Percentiles rank a stretch among this genome's conserved stretches.
phyloP scores from a whole-genome alignment of 2,888 invertebrate genomes.

The Falcaria lacertinaria region DNA sequence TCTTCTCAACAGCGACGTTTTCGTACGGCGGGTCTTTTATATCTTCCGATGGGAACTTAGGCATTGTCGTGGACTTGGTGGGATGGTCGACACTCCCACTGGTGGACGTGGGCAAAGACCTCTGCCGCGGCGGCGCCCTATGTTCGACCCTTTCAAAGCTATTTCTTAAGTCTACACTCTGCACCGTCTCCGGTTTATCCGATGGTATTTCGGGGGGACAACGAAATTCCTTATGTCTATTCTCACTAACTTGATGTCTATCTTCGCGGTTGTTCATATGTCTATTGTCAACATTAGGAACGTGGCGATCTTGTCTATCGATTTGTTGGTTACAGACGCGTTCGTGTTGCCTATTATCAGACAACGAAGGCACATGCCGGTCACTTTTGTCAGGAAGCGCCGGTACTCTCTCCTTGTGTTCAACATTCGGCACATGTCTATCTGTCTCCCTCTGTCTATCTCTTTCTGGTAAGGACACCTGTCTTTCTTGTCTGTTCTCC shows the following conservation, averaged over 20 bases:
- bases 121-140: conserved; percentile 62
- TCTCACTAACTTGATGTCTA: conserved; percentile 10
- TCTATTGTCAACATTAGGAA: conserved; percentile 8
- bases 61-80: conserved; percentile 79
- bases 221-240: conserved; percentile 34
- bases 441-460: conserved; percentile 14
- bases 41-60: conserved; percentile 75
- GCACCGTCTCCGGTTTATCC: conserved; percentile 37
- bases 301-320: conserved; percentile 12
- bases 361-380: conserved; percentile 18
- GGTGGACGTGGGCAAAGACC: conserved; percentile 60
- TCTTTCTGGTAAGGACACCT: conserved; percentile 7
- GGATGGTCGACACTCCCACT: conserved; percentile 60
- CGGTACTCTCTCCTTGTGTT: conserved; percentile 17
- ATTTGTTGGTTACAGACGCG: conserved; percentile 8
- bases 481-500: conserved; percentile 18
- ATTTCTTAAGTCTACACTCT: conserved; percentile 17
- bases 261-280: conserved; percentile 7
- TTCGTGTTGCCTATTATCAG: conserved; percentile 8
- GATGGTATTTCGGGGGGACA: conserved; percentile 53
- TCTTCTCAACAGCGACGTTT: conserved; percentile 60
- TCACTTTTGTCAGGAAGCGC: conserved; percentile 22
- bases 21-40: conserved; percentile 65
- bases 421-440: conserved; percentile 18
- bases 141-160: conserved; percentile 44